Conservation (phyloP, 2,113 vertebrate species). For the Upupa epops region DNA sequence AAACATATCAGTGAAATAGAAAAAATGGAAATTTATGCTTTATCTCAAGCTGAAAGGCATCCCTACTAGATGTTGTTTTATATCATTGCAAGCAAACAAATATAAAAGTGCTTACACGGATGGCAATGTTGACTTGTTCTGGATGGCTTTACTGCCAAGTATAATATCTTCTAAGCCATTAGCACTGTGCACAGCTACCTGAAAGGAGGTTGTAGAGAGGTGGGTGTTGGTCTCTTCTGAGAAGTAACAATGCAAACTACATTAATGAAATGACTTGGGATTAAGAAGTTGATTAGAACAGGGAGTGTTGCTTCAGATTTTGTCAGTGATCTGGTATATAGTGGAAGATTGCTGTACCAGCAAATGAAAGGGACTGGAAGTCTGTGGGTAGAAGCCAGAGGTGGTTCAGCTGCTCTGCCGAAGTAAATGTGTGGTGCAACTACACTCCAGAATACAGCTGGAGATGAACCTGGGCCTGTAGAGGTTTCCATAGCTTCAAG, state of each 20-base stretch:
- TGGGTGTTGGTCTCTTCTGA: too few species aligned
- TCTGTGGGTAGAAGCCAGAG: not conserved
- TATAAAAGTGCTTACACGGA: not conserved
- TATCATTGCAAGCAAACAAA: not conserved
- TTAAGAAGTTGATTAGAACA: not conserved
- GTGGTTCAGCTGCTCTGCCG: not conserved
- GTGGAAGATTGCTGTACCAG: not conserved
- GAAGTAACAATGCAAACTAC: not conserved
- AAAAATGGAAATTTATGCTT: not conserved
- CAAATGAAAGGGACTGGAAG: not conserved
- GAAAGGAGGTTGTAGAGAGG: too few species aligned
- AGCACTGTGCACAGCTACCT: too few species aligned
- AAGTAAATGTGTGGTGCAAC: not conserved
- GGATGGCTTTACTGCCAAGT: not conserved
- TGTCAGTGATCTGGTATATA: not conserved
- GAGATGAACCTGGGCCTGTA: not conserved
- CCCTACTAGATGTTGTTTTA: not conserved
- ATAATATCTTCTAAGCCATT: not conserved
- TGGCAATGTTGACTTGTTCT: not conserved
- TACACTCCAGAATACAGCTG: not conserved
- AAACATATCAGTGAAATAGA: not conserved
- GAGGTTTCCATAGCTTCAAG: not conserved
- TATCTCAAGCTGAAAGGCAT: not conserved
- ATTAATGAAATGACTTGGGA: not conserved
- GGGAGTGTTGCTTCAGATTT: not conserved